Evolutionary conservation across 1,140 invertebrate species (phyloP).

Genomic region (Aricia agestis): DNA sequence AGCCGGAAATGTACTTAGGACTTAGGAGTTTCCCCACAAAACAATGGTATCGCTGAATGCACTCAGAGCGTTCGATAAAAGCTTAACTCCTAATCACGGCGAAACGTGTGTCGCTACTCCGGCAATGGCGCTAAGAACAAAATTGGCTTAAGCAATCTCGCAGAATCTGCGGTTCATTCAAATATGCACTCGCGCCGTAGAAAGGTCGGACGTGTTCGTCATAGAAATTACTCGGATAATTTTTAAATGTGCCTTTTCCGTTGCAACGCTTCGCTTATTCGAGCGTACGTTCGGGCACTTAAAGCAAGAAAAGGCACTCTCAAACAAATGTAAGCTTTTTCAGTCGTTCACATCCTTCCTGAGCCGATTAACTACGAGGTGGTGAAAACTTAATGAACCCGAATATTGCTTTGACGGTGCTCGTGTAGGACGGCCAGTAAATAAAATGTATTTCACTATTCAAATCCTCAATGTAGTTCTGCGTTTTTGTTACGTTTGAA

Average conservation of each 20-base stretch:
- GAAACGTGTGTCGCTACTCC: constrained; percentile 45
- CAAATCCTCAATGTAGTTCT: not conserved
- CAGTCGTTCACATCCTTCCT: constrained; percentile 43
- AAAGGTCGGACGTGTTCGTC: constrained; percentile 59
- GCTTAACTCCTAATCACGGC: constrained; percentile 60
- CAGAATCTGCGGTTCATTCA: constrained; percentile 49
- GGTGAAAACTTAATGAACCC: constrained; percentile 60
- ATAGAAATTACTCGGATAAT: constrained; percentile 67
- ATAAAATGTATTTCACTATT: constrained; percentile 2
- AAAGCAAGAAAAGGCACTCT: constrained; percentile 58
- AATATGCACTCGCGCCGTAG: constrained; percentile 50
- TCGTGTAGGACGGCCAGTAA: not conserved
- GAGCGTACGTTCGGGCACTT: constrained; percentile 59
- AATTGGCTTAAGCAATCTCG: constrained; percentile 66
- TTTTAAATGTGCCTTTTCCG: constrained; percentile 68
- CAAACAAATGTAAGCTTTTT: constrained; percentile 67
- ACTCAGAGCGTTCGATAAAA: constrained; percentile 38
- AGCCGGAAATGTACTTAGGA: constrained; percentile 55
- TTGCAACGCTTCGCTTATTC: constrained; percentile 67
- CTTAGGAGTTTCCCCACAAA: constrained; percentile 55
- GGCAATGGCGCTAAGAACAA: constrained; percentile 60
- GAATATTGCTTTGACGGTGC: constrained; percentile 37
- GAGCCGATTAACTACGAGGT: constrained; percentile 60
- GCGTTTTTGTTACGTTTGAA: not conserved
- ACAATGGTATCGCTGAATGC: constrained; percentile 22